Base-by-base conservation (phyloP, 2,797 vertebrate species). In the Rhinella marina region DNA sequence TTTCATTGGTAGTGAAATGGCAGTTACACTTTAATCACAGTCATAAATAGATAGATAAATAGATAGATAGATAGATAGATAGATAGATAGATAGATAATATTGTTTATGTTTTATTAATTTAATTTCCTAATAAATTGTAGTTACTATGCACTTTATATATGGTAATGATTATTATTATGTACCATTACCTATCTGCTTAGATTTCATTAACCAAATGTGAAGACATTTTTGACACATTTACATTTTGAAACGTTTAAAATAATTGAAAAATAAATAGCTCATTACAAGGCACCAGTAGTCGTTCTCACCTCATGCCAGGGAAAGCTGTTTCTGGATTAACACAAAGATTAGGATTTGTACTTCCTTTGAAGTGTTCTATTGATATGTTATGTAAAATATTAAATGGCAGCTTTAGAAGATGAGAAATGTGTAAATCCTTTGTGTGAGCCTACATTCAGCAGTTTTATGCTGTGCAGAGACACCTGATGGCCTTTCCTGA, bases 251-350 rank as follows among this genome's bases (percentile, higher is more conserved):
- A 10, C 64, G 29, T 25, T 56, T 0, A 56, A 16, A 7, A 59
- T 41, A 70, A 27, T n/a, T 13, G 21, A 23, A 4, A 62, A 25
- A 66, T 16, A 48, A 66, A 50, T 66, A n/a, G 41, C 61, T 66
- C 52, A 52, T n/a, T 82, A 52, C 66, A 66, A 50, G 23, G 52
- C 27, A 41, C 10, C 29, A 17, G 7, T 50, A 16, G 27, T 25
- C 52, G 23, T 17, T 48, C 17, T 23, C 25, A 50, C 9, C 66
- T 68, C 10, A 21, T 56, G 66, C 72, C 66, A 73, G 81, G 64
- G 25, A 70, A 82, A 79, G 62, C 82, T n/a, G 52, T 83, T 57
- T 83, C 52, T 75, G 68, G 83, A 85, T 85, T 76, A 85, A 61
- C 23, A 21, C 21, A 52, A 57, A 56, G 82, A 57, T 32, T 56